Base-by-base conservation (phyloP, 2,113 vertebrate genomes). In the Perognathus longimembris region DNA sequence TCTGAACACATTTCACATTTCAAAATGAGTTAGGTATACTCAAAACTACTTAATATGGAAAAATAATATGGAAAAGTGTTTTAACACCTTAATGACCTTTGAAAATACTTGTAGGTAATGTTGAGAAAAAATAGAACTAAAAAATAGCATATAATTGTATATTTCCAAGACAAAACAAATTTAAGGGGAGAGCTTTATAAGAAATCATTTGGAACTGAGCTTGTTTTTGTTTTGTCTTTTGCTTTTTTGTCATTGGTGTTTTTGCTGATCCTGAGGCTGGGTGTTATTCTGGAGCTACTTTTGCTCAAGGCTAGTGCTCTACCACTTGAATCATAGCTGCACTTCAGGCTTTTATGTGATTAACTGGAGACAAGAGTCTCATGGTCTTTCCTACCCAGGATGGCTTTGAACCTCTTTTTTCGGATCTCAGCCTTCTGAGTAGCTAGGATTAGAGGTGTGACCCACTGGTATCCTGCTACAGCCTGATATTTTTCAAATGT, bases 61-160 rank as follows among this genome's bases (percentile, higher is more conserved):
- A 45, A 45, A 45, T 38, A 36, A 63, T 15, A 85, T 11, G 75
- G 42, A 82, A 78, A 95, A 82, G 83, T 42, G 30, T 34, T 88
- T 91, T 42, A 84, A 79, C 24, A 77, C 82, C 24, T 70, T 81
- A 86, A 67, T n/a, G 7, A 87, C 7, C 22, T 95, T 85, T 94
- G 42, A 86, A 32, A 79, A 91, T 77, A 71, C 3, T 75, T 24
- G 5, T 54, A 18, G 86, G 1, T 64, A 38, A 80, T 54, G 74
- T 50, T 75, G 14, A 92, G 50, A 91, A 95, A 85, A 54, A 54
- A 54, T 59, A 91, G 18, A 91, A 71, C 38, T 80, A 24, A 89
- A 94, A 95, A 89, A 54, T 74, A 67, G n/a, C 73, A 70, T 15
- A 88, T 17, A 88, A 38, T 2, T 5, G 54, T 18, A 3, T 26